phyloP scores from a whole-genome alignment of 2,888 invertebrate genomes.

The Philonicus albiceps region DNA sequence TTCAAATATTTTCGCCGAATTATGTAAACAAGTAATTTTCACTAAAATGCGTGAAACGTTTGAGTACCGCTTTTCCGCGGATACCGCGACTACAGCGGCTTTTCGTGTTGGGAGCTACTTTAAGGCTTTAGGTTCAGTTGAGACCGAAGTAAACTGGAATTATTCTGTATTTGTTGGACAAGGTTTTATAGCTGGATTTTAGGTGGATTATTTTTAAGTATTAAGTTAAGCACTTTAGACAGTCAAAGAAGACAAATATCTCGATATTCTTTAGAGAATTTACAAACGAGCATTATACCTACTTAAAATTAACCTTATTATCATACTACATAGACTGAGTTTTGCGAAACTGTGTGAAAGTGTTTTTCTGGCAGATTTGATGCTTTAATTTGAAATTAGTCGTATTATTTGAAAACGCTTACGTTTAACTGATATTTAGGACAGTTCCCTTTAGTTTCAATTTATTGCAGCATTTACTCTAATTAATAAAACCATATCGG shows the following conservation, averaged over 20 bases:
- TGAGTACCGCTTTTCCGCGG: neutral
- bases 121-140: neutral
- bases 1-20: slow-evolving; percentile 19
- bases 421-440: too few relatives aligned
- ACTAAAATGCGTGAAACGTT: neutral
- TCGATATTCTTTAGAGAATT: too few relatives aligned
- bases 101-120: neutral
- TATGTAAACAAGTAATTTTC: slow-evolving; percentile 11
- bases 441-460: too few relatives aligned
- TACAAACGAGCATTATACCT: too few relatives aligned
- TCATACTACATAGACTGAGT: too few relatives aligned
- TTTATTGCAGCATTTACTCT: too few relatives aligned
- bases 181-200: neutral
- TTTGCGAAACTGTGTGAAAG: too few relatives aligned
- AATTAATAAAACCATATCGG: too few relatives aligned
- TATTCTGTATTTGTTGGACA: neutral
- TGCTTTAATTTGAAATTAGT: too few relatives aligned
- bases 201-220: neutral
- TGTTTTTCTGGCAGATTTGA: too few relatives aligned
- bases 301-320: too few relatives aligned
- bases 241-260: neutral
- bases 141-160: neutral
- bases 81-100: neutral
- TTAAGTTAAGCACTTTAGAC: neutral
- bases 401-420: too few relatives aligned